A percentile compares a stretch with the other conserved stretches of the same genome.
Conservation (phyloP, 1,140 invertebrate genomes). For the Euschistus heros region DNA sequence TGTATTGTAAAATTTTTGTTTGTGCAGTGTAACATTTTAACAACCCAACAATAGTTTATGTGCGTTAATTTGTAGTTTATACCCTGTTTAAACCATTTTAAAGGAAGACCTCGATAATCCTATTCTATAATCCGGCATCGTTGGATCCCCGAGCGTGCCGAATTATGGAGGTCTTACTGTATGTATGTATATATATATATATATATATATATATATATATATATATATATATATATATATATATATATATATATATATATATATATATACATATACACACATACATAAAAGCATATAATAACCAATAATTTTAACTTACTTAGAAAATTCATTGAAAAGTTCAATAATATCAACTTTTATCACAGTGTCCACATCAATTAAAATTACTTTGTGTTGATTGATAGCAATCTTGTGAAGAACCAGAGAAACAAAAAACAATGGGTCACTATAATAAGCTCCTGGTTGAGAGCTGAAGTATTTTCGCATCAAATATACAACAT, state of each 20-base stretch:
- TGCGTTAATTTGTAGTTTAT: no score
- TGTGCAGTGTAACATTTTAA: no score
- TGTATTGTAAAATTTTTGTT: no score
- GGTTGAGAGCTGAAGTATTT: conserved; percentile 64
- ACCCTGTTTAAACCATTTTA: no score
- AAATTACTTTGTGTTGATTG: conserved; percentile 49
- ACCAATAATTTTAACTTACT: conserved; percentile 36
- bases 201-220: conserved; percentile 10
- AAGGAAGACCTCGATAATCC: no score
- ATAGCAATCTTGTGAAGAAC: conserved; percentile 57
- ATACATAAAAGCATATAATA: conserved; percentile 1
- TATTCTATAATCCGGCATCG: no score
- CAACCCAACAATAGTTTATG: no score
- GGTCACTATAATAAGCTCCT: conserved; percentile 71
- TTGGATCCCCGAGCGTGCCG: no score
- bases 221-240: conserved; percentile 15
- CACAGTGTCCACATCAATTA: conserved; percentile 72
- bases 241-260: conserved; percentile 17
- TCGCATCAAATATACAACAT: conserved; percentile 57
- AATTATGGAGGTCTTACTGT: no score
- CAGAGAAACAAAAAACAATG: conserved; percentile 69
- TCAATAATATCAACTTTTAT: conserved; percentile 57
- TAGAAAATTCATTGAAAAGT: conserved; percentile 56
- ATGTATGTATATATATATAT: not conserved
- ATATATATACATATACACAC: conserved; percentile 8